Conservation (phyloP, 2,888 invertebrate genomes). For the Bombylius discolor region DNA sequence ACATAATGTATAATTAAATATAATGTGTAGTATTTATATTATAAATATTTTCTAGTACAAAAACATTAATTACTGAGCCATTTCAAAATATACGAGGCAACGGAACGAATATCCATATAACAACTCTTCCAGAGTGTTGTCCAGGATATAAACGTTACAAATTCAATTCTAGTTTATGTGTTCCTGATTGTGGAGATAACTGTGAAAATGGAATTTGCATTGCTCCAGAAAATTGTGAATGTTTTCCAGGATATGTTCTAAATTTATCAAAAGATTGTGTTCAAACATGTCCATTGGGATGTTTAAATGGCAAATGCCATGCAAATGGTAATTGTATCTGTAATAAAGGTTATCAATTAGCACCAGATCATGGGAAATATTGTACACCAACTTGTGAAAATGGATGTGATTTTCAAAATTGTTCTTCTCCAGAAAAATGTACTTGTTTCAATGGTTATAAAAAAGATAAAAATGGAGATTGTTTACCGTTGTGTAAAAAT, state of each 20-base stretch:
- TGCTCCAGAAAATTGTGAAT: slow-evolving; percentile 44
- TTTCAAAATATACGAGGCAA: slow-evolving; percentile 20
- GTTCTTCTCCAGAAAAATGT: slow-evolving; percentile 34
- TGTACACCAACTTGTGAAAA: slow-evolving; percentile 42
- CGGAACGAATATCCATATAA: slow-evolving; percentile 44
- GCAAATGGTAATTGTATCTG: slow-evolving; percentile 51
- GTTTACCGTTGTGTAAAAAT: slow-evolving; percentile 12
- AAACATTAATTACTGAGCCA: background rate
- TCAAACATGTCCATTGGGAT: slow-evolving; percentile 54
- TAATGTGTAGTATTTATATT: too few species aligned
- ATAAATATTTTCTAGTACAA: background rate
- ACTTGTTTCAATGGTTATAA: slow-evolving; percentile 31
- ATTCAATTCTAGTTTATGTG: slow-evolving; percentile 39
- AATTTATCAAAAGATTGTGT: slow-evolving; percentile 44
- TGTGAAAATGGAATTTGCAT: slow-evolving; percentile 45
- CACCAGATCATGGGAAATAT: slow-evolving; percentile 30
- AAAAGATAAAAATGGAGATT: slow-evolving; percentile 20
- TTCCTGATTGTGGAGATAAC: slow-evolving; percentile 36
- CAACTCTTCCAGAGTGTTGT: slow-evolving; percentile 57
- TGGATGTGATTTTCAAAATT: slow-evolving; percentile 37
- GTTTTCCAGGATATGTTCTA: slow-evolving; percentile 44
- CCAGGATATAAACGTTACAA: slow-evolving; percentile 52
- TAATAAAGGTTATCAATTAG: slow-evolving; percentile 26
- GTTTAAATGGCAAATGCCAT: slow-evolving; percentile 49
- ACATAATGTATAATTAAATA: too few species aligned